Evolutionary conservation across 2,113 vertebrate species (phyloP), one percentile per base, ranked within the genome.

Genomic region (Rostratula benghalensis): DNA sequence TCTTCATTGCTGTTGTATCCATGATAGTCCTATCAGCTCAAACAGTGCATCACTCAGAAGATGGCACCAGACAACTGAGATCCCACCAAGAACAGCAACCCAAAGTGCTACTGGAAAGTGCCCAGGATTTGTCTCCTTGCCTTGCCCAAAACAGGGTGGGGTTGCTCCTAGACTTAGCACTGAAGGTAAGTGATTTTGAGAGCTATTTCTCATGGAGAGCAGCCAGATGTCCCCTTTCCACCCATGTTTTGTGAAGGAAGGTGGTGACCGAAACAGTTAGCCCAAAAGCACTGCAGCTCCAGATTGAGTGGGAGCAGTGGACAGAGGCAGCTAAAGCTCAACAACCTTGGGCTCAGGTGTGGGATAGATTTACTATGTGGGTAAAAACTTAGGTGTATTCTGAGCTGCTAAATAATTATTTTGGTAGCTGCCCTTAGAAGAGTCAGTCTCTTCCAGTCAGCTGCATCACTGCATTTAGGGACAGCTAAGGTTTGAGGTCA

Each of bases 1-100:
- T 0, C 31, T 70, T 89, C 7, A 45, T 67, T 0, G 0, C 51
- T 71, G 64, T 19, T 68, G 28, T 78, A 54, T 10, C 23, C 31
- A 17, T 0, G 1, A 11, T 8, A 48, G n/a, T 13, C 13, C 41
- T 65, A 28, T 22, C 68, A 87, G 23, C 13, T 50, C 33, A n/a
- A n/a, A n/a, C 45, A 37, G n/a, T 17, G 7, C 35, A 27, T 39
- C 22, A 16, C 54, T 75, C n/a, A 78, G 65, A 87, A 83, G 37
- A 46, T 31, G 41, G 2, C 45, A 83, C 20, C 1, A 8, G 54
- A 13, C 19, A 67, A 12, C 35, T 89, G 64, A 63, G 25, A 63
- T 50, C 13, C 41, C 79, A 60, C 15, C 17, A 22, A 74, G 59
- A 73, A 21, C 1, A 41, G 8, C 43, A 68, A 27, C 13, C 11